These are phyloP conservation scores for Laothoe populi DNA, from an alignment of 2,888 invertebrate genomes.

Conservation along the genomic window DNA sequence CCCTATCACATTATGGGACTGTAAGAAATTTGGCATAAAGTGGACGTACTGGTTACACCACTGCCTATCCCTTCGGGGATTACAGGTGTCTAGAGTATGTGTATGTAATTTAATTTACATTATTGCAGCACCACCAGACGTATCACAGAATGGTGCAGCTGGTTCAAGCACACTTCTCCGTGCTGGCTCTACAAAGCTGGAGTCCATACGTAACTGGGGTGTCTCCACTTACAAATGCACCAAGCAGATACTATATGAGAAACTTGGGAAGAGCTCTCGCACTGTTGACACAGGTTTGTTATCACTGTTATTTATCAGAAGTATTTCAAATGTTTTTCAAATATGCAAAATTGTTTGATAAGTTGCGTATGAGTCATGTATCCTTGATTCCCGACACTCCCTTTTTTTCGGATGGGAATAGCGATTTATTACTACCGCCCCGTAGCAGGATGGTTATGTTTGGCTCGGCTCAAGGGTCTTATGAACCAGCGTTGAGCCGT, in stretches of 20 bases:
- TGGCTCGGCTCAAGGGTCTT: too few species aligned
- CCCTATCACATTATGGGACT: too few species aligned
- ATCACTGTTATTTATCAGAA: background rate
- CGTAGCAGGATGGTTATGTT: too few species aligned
- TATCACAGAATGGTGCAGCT: slow-evolving; percentile 87
- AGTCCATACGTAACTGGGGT: slow-evolving; percentile 97
- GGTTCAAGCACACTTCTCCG: slow-evolving; percentile 84
- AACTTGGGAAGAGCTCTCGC: slow-evolving; percentile 96
- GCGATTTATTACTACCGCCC: too few species aligned
- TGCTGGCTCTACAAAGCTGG: slow-evolving; percentile 92
- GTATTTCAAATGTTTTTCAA: background rate
- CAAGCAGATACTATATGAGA: slow-evolving; percentile 97
- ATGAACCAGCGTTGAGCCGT: too few species aligned
- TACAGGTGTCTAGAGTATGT: too few species aligned
- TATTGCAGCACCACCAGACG: slow-evolving; percentile 78
- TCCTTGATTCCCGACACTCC: too few species aligned
- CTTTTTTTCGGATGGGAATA: too few species aligned
- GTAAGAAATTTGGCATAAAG: too few species aligned
- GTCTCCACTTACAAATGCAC: slow-evolving; percentile 99
- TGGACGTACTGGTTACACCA: too few species aligned
- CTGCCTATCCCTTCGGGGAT: too few species aligned
- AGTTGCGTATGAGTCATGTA: too few species aligned
- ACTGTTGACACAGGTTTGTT: slow-evolving; percentile 93
- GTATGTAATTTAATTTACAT: background rate
- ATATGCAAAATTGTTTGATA: background rate